Evolutionary conservation across 2,888 invertebrate species (phyloP).

Genomic region (Pogonocherus hispidulus): DNA sequence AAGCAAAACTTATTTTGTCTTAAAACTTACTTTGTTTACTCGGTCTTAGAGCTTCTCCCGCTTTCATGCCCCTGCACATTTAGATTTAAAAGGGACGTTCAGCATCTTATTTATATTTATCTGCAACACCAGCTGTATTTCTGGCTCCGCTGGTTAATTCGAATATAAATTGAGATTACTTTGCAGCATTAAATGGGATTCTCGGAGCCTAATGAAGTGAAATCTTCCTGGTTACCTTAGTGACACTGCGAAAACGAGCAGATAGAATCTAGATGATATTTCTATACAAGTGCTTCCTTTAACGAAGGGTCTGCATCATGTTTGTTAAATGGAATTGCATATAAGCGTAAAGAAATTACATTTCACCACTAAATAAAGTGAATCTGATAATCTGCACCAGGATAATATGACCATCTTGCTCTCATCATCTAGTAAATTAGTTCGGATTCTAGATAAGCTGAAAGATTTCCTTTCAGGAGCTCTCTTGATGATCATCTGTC

Average conservation of each 20-base stretch:
- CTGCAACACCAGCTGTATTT: not conserved
- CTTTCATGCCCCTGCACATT: not conserved
- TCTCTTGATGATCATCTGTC: too few species aligned
- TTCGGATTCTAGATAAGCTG: too few species aligned
- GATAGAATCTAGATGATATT: not conserved
- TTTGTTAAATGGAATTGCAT: too few species aligned
- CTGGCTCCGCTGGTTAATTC: not conserved
- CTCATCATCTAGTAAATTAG: too few species aligned
- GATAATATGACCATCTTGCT: too few species aligned
- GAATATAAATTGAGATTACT: constrained; percentile 2
- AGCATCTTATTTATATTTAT: not conserved
- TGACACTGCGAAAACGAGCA: not conserved
- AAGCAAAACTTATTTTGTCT: not conserved
- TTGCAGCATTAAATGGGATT: not conserved
- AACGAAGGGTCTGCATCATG: too few species aligned
- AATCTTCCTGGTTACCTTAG: not conserved
- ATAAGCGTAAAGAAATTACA: too few species aligned
- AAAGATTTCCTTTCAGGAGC: too few species aligned
- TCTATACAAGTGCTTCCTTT: not conserved
- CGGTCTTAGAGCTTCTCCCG: too few species aligned
- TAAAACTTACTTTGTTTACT: not conserved
- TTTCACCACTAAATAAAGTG: too few species aligned
- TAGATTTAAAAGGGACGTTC: not conserved
- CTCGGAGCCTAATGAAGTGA: not conserved
- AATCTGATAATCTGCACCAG: too few species aligned